These are phyloP conservation scores for Drosophila acutilabella DNA, from an alignment of 2,888 invertebrate genomes.

Conservation along the genomic window DNA sequence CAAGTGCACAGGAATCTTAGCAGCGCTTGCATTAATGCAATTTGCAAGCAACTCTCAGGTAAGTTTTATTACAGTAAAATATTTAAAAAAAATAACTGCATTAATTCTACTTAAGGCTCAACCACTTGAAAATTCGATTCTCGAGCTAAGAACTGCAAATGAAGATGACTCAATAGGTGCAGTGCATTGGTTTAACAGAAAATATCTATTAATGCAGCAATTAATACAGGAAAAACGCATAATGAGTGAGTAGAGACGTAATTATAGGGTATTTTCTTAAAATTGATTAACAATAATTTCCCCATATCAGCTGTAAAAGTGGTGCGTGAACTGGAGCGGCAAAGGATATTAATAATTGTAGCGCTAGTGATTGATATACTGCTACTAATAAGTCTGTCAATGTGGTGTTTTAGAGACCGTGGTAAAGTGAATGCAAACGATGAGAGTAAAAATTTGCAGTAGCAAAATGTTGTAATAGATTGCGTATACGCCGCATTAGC, in stretches of 20 bases:
- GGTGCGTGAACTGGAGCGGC: not conserved
- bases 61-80: not conserved
- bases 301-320: not conserved
- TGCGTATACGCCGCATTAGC: conserved; percentile 23
- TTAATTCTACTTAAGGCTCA: not conserved
- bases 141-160: too few species aligned
- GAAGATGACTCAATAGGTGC: not conserved
- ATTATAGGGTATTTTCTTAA: not conserved
- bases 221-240: not conserved
- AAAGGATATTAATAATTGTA: conserved; percentile 1
- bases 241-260: conserved; percentile 1
- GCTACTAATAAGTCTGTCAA: not conserved
- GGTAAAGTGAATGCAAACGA: not conserved
- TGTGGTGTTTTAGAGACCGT: not conserved
- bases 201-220: not conserved
- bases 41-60: not conserved
- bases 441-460: not conserved
- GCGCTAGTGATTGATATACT: conserved; percentile 7
- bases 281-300: not conserved
- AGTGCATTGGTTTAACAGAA: not conserved
- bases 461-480: not conserved
- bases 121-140: not conserved
- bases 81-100: too few species aligned
- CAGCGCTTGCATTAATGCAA: not conserved
- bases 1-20: not conserved